Base-by-base conservation (phyloP, 2,888 invertebrate genomes). In the Andrena trimmerana region DNA sequence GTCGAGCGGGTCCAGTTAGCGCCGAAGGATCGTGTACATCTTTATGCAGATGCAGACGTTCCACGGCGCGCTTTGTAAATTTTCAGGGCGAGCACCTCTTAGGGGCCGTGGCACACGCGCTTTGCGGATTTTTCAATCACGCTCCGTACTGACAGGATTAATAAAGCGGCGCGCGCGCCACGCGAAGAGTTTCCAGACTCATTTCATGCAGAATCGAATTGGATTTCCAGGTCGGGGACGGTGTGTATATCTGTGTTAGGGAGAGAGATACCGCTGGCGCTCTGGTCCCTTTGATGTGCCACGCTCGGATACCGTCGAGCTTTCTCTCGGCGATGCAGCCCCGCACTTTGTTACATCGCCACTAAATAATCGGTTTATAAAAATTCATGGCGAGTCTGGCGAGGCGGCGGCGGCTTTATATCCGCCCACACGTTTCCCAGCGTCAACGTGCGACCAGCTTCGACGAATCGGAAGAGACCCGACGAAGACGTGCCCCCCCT, bases 201-300 rank as follows among this genome's bases (percentile, higher is more conserved):
- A 92, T 93, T 93, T 93, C 91, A 91, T 90, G 89, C 92, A 90
- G 90, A 92, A 93, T 93, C 92, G 92, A 93, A 93, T 93, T 93
- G 93, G 91, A 93, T 93, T 92, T 92, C 87, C 91, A 90, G 91
- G 90, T 90, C 88, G 89, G 86, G 85, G 79, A 78, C 81, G 83
- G 75, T 69, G 78, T 86, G 78, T 83, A 81, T 82, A 71, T 79
- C 75, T 75, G 81, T 73, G 81, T 67, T 29, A 42, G 66, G 57
- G 57, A 84, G 80, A 66, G 79, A 83, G 78, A 74, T 63, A 74
- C 60, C 71, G 52, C 48, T 52, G 66, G 63, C 74, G 74, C 59
- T 73, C 31, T 57, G 73, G 83, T 91, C 90, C 90, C 92, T 94
- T 93, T 94, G 93, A 94, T 93, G 92, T 94, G 89, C 86, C 82